These are phyloP conservation scores for Nycticryphes semicollaris DNA, from an alignment of 2,113 vertebrate species.

Conservation along the genomic window DNA sequence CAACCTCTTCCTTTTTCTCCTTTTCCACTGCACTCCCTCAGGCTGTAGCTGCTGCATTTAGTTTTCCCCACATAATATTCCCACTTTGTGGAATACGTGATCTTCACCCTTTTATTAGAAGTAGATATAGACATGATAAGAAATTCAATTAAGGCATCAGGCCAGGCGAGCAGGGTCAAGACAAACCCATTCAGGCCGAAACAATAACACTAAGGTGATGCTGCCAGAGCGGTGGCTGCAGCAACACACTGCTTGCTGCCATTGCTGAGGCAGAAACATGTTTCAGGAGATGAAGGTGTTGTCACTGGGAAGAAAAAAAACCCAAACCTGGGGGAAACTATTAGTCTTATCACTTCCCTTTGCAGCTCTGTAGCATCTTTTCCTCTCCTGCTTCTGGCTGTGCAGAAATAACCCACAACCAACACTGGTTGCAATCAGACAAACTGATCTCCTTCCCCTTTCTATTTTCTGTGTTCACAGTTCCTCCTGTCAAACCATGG, in stretches of 20 bases:
- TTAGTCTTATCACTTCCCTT: background rate
- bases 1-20: background rate
- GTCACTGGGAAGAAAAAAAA: background rate
- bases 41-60: background rate
- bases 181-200: background rate
- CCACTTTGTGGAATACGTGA: background rate
- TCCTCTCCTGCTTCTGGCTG: background rate
- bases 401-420: background rate
- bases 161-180: background rate
- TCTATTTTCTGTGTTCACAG: background rate
- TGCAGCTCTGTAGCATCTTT: background rate
- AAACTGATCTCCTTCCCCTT: background rate
- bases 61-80: background rate
- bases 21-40: background rate
- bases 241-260: background rate
- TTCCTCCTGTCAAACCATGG: fast-evolving
- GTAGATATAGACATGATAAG: background rate
- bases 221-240: background rate
- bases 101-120: background rate
- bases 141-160: background rate
- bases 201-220: background rate
- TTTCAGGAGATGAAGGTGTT: background rate
- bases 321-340: background rate
- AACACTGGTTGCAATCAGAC: background rate
- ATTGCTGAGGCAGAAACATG: background rate